Base-by-base conservation (phyloP, 2,113 vertebrate species). In the Tyto alba region DNA sequence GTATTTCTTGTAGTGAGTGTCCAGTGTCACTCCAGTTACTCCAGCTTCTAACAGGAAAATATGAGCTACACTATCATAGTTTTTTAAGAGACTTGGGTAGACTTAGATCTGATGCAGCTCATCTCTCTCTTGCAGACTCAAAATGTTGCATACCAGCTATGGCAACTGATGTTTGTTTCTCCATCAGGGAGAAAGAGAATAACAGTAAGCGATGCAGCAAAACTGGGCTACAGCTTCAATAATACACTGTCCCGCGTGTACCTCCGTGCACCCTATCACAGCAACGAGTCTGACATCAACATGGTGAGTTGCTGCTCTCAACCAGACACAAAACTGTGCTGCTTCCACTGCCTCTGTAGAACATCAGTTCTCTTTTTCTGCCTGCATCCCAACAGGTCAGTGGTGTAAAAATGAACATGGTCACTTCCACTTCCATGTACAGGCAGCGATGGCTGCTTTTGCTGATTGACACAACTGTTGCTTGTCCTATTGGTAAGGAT, bases 361-460 rank as follows among this genome's bases (percentile, higher is more conserved):
- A 47, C 50, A 69, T 50, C 56, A 82, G n/a, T 52, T 84, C 43
- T 67, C 30, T 68, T 78, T 48, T 81, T 85, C 63, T 83, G 38
- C 59, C 78, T 90, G 34, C 56, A 75, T 45, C n/a, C 60, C 60
- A 87, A 56, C 91, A 99, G 99, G 97, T 99, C 78, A 98, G 97
- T 78, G 98, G 98, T 27, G 91, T 99, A 29, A 97, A 98, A 8
- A 98, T 99, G 98, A 97, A 97, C 50, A 85, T 98, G 40, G 76
- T 99, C n/a, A 98, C 94, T 77, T 98, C 98, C 38, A 98, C 97
- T 13, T 95, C 97, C 45, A 98, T 98, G 97, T 98, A 99, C 91
- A 98, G 96, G 66, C 96, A 98, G 92, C 96, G 97, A 56, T 98
- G 98, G 98, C 79, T 98, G 87, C 90, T 93, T n/a, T 97, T 98